phyloP scores from a whole-genome alignment of 2,888 invertebrate genomes.

The Diaprepes abbreviatus region DNA sequence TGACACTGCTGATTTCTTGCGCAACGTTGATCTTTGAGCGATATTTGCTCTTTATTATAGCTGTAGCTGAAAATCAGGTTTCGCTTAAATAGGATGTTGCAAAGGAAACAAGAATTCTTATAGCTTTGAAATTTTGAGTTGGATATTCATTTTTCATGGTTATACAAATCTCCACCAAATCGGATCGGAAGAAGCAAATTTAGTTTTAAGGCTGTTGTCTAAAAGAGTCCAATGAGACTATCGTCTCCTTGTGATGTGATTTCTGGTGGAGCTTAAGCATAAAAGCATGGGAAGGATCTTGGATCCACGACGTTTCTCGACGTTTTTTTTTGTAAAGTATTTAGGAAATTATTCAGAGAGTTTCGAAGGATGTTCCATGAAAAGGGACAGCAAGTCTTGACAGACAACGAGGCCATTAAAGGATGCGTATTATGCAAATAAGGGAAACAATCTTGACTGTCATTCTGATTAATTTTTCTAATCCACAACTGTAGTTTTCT shows the following conservation, averaged over 20 bases:
- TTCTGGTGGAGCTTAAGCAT: slow-evolving; percentile 30
- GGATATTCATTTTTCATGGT: slow-evolving; percentile 27
- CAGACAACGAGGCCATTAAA: neutral
- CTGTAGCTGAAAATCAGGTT: slow-evolving; percentile 37
- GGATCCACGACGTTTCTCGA: slow-evolving; percentile 26
- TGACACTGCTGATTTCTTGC: no score
- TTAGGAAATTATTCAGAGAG: slow-evolving; percentile 19
- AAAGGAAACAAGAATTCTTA: no score
- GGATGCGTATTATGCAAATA: neutral
- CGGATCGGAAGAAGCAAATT: slow-evolving; percentile 28
- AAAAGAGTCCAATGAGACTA: slow-evolving; percentile 29
- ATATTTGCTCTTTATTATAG: slow-evolving; percentile 36
- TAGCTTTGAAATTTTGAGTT: no score
- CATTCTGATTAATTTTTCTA: neutral
- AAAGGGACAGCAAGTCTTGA: neutral
- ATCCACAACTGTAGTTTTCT: no score
- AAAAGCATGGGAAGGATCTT: no score
- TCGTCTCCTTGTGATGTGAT: slow-evolving; percentile 23
- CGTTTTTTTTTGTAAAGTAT: slow-evolving; percentile 11
- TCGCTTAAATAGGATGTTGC: slow-evolving; percentile 10
- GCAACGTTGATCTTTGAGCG: slow-evolving; percentile 20
- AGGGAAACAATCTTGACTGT: slow-evolving; percentile 15
- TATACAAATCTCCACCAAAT: slow-evolving; percentile 22
- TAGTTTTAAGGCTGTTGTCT: slow-evolving; percentile 29
- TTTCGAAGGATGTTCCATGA: slow-evolving; percentile 18